Evolutionary conservation across 35 echinoderm and acorn worm genomes (phyloP).

Genomic region (Heliocidaris tuberculata): DNA sequence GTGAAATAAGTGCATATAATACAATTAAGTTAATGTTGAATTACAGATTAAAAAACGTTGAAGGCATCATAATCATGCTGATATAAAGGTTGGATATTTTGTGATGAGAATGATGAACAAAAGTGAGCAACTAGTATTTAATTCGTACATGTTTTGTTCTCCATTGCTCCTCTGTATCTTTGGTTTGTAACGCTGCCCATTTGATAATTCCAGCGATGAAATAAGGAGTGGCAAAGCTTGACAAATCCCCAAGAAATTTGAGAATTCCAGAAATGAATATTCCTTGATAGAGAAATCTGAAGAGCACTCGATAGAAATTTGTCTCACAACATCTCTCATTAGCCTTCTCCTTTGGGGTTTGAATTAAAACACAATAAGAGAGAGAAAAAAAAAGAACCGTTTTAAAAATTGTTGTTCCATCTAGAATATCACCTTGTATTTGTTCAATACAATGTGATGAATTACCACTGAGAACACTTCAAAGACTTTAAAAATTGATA

Average conservation of each 20-base stretch:
- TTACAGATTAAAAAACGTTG: too few species aligned
- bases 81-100: too few species aligned
- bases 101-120: too few species aligned
- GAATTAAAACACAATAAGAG: background rate
- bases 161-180: background rate
- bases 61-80: too few species aligned
- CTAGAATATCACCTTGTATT: too few species aligned
- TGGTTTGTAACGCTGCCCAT: constrained; percentile 44
- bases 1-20: too few species aligned
- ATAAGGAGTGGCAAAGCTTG: constrained; percentile 77
- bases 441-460: too few species aligned
- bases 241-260: constrained; percentile 79
- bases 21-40: too few species aligned
- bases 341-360: constrained; percentile 52
- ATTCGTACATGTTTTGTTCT: background rate
- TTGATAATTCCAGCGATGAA: constrained; percentile 58
- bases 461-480: too few species aligned
- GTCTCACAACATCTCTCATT: constrained; percentile 42
- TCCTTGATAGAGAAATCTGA: constrained; percentile 41
- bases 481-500: too few species aligned
- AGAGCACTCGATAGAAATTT: constrained; percentile 69
- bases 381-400: background rate
- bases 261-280: constrained; percentile 64
- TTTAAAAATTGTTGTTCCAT: too few species aligned
- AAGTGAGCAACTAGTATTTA: background rate